A percentile compares a stretch with the other conserved stretches of the same genome.
These are phyloP conservation scores for Agrochola lota DNA, from an alignment of 2,888 invertebrate species.

Conservation along the genomic window DNA sequence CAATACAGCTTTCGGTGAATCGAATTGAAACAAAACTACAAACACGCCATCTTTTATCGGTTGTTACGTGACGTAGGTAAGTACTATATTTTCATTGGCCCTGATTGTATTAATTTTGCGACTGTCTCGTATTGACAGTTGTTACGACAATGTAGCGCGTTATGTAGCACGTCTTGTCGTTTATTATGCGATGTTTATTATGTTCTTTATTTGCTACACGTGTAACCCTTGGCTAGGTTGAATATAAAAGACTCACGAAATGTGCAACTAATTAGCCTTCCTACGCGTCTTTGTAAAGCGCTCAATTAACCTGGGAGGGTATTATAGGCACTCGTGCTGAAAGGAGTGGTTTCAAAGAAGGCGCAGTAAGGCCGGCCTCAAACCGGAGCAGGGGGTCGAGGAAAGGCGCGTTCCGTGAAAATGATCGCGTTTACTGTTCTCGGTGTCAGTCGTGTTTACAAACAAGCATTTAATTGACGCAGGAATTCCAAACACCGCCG, in stretches of 20 bases:
- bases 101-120: slow-evolving; percentile 50
- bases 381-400: slow-evolving; percentile 66
- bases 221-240: slow-evolving; percentile 20
- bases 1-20: slow-evolving; percentile 71
- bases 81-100: slow-evolving; percentile 46
- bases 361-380: slow-evolving; percentile 48
- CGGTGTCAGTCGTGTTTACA: slow-evolving; percentile 84
- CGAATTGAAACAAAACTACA: slow-evolving; percentile 64
- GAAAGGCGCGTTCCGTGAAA: slow-evolving; percentile 82
- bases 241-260: slow-evolving; percentile 39
- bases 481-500: slow-evolving; percentile 85
- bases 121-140: slow-evolving; percentile 44
- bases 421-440: slow-evolving; percentile 76
- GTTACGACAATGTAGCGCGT: slow-evolving; percentile 33
- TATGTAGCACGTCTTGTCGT: slow-evolving; percentile 10
- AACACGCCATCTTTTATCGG: slow-evolving; percentile 59
- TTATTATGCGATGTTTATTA: slow-evolving; percentile 16
- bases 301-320: slow-evolving; percentile 69
- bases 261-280: slow-evolving; percentile 59
- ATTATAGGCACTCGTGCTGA: slow-evolving; percentile 66
- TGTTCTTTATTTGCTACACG: slow-evolving; percentile 37
- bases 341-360: slow-evolving; percentile 78
- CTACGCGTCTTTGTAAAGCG: slow-evolving; percentile 55
- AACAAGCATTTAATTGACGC: slow-evolving; percentile 86
- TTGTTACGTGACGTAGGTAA: slow-evolving; percentile 40